Evolutionary conservation across 2,113 vertebrate species (phyloP).

Genomic region (Ivindomyrus marchei): DNA sequence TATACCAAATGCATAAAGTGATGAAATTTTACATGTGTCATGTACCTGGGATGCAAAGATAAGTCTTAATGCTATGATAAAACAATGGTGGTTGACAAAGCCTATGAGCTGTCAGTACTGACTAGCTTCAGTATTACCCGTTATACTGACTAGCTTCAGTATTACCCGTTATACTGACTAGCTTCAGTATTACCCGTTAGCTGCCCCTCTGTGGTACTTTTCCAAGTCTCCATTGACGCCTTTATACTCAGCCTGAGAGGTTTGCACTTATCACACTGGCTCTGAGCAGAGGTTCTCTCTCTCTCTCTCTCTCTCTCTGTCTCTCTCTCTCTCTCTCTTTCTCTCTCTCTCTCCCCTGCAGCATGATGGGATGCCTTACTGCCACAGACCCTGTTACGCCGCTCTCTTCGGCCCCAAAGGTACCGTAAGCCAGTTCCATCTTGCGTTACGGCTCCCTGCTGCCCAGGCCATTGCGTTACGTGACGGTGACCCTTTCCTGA

Average conservation of each 20-base stretch:
- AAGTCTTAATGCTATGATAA: not conserved
- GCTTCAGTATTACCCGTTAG: not conserved
- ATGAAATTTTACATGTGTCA: not conserved
- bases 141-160: not conserved
- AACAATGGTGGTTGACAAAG: not conserved
- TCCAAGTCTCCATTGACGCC: not conserved
- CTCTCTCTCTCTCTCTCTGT: not conserved
- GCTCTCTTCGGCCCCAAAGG: conserved; percentile 83
- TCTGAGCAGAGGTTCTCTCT: not conserved
- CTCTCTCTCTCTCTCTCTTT: not conserved
- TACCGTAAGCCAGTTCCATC: conserved; percentile 29
- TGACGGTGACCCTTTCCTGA: not conserved
- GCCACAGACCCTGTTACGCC: conserved; percentile 85
- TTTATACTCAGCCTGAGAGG: not conserved
- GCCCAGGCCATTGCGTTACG: not conserved
- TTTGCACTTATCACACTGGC: not conserved
- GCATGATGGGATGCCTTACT: conserved; percentile 81
- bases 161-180: not conserved
- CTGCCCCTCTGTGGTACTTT: not conserved
- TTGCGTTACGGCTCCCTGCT: too few species aligned
- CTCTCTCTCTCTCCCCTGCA: conserved; percentile 38
- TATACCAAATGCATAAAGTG: not conserved
- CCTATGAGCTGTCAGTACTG: not conserved
- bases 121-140: not conserved
- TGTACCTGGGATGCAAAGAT: not conserved